Base-by-base conservation (phyloP, 2,888 invertebrate species). In the Dasypogon diadema region DNA sequence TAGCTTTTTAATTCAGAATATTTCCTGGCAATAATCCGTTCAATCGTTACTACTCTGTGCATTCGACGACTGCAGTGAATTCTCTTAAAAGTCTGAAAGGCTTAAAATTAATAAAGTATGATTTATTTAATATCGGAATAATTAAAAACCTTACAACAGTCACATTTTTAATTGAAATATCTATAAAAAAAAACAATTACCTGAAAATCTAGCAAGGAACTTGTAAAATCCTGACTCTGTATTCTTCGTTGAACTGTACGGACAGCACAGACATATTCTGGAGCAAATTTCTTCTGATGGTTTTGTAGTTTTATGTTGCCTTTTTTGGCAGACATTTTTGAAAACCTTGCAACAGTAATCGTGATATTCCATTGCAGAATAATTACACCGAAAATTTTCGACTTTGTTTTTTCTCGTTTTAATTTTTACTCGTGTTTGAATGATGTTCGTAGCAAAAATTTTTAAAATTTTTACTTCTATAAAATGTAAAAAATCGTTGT, bases 121-220 rank as follows among this genome's bases (percentile, higher is more conserved):
- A n/a, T n/a, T n/a, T n/a, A n/a, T n/a, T n/a, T n/a, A n/a, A n/a
- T n/a, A n/a, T n/a, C n/a, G n/a, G n/a, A n/a, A n/a, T n/a, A n/a
- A n/a, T n/a, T n/a, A n/a, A n/a, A n/a, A n/a, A n/a, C n/a, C n/a
- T n/a, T n/a, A n/a, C n/a, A n/a, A n/a, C n/a, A n/a, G n/a, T n/a
- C n/a, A n/a, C n/a, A n/a, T n/a, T n/a, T n/a, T n/a, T n/a, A n/a
- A n/a, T n/a, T n/a, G n/a, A n/a, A n/a, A n/a, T n/a, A 30, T 30
- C 30, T 5, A 30, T 30, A 30, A 30, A 30, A 30, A 30, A 12
- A 42, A 42, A 12, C 3, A 55, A 16, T 34, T 58, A 78, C 78
- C 78, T 68, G 78, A 78, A 58, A 78, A 78, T 72, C 78, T 60
- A 58, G 76, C 77, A 37, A 78, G 75, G 74, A 78, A 78, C 72